Evolutionary conservation across 2,888 invertebrate genomes (phyloP).

Genomic region (Campoplex nolae): DNA sequence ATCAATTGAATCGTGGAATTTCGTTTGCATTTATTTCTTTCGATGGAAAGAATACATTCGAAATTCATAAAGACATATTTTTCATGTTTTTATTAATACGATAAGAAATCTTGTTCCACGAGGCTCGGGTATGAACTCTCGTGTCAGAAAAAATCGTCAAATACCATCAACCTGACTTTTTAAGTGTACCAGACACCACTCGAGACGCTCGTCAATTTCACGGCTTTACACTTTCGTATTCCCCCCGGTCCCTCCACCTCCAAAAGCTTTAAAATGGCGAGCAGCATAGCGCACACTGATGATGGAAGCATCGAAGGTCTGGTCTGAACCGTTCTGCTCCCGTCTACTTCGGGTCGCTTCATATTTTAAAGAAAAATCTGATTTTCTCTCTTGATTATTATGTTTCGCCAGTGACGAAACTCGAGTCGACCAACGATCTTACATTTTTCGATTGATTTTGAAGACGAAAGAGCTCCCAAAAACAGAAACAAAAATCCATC

Average conservation of each 20-base stretch:
- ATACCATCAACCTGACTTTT: constrained; percentile 60
- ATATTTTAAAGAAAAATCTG: constrained; percentile 38
- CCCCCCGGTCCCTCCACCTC: constrained; percentile 6
- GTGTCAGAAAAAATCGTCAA: constrained; percentile 42
- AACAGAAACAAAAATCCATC: not conserved
- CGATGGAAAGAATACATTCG: no score
- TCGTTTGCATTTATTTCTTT: no score
- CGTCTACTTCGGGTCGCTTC: constrained; percentile 22
- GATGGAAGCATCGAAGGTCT: constrained; percentile 52
- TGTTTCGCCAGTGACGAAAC: constrained; percentile 19
- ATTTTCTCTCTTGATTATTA: not conserved
- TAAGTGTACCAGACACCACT: constrained; percentile 71
- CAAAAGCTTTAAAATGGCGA: constrained; percentile 38
- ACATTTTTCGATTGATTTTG: not conserved
- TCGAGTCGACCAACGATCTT: not conserved
- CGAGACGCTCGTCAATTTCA: constrained; percentile 71
- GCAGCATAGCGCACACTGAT: constrained; percentile 32
- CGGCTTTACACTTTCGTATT: constrained; percentile 62
- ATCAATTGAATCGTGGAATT: no score
- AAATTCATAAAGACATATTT: not conserved
- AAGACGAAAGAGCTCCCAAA: not conserved
- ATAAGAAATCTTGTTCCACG: not conserved
- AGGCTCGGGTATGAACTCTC: not conserved
- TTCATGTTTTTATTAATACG: not conserved
- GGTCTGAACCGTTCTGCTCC: constrained; percentile 5